Base-by-base conservation (phyloP, 1,140 invertebrate genomes). In the Lepidurus packardi region DNA sequence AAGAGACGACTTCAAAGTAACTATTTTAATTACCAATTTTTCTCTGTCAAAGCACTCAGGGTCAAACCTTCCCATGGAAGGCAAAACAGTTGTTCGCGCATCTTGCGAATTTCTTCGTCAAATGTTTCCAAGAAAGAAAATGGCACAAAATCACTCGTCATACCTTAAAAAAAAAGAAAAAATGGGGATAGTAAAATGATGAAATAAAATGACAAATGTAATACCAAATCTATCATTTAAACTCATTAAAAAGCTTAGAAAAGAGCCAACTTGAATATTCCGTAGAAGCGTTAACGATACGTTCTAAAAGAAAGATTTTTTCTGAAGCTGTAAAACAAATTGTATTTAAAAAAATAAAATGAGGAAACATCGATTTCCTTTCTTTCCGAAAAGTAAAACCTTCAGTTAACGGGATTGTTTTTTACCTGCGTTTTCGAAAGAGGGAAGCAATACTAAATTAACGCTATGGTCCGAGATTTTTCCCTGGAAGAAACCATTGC, bases 31-130 rank as follows among this genome's bases (percentile, higher is more conserved):
- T 84, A 89, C 91, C 91, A 93, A 80, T 89, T 91, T 83, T 89
- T 91, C 83, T 93, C 91, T 1, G 90, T 90, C 34, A 92, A 82
- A 77, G 88, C 85, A 44, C 89, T 86, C 76, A 90, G 89, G 0
- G 90, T 91, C 75, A 93, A 85, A 75, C 89, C 86, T 83, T 89
- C 89, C 80, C 90, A 87, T 45, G 89, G 87, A 24, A 91, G 88
- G 9, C 92, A 89, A 25, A 91, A 86, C 47, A 94, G 86, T 85
- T 92, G 92, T 81, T 87, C 89, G 78, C 90, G 87, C 7, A 94
- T 84, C 76, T 88, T 88, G 73, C 89, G 86, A 0, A 92, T 87
- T 73, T 93, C 82, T 74, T 89, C 85, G 74, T 89, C 87, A 82
- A 92, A 89, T 7, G 53, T n/a, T 21, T 21, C 53, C 53, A 65